These are phyloP conservation scores for Eledona agricola DNA, from an alignment of 2,888 invertebrate species.

Conservation along the genomic window DNA sequence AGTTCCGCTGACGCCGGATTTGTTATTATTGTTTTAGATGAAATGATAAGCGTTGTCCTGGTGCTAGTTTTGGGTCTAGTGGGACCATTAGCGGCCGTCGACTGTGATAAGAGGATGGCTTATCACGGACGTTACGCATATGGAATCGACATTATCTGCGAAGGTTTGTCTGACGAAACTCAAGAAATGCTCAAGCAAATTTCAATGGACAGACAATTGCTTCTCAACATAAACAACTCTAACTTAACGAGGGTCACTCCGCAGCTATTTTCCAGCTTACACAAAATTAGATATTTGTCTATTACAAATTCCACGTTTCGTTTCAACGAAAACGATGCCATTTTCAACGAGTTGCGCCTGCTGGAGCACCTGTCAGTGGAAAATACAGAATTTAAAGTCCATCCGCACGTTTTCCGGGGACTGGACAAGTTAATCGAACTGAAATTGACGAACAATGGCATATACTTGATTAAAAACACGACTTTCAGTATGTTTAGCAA, in stretches of 20 bases:
- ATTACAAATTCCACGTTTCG: constrained; percentile 41
- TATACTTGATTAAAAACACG: constrained; percentile 41
- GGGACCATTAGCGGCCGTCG: constrained; percentile 37
- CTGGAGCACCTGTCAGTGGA: constrained; percentile 45
- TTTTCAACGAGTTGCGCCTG: constrained; percentile 42
- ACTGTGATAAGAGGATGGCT: constrained; percentile 55
- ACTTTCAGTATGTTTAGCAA: constrained; percentile 37
- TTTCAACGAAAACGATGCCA: constrained; percentile 38
- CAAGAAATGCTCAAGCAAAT: constrained; percentile 50
- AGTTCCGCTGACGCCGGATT: background rate
- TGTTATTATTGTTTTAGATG: constrained; percentile 34
- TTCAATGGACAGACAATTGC: constrained; percentile 55
- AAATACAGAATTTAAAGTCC: constrained; percentile 42
- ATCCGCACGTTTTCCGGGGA: constrained; percentile 40
- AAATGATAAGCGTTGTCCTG: constrained; percentile 37
- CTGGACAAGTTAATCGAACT: constrained; percentile 45
- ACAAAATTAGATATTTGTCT: constrained; percentile 44
- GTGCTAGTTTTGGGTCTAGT: constrained; percentile 35
- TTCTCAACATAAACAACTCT: constrained; percentile 52
- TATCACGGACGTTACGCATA: constrained; percentile 55
- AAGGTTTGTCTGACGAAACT: constrained; percentile 41
- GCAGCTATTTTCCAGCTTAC: constrained; percentile 50
- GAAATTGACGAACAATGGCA: constrained; percentile 46
- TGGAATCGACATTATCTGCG: constrained; percentile 57
- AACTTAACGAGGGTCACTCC: constrained; percentile 45